Evolutionary conservation across 2,888 invertebrate genomes (phyloP), one percentile per base, ranked within the genome.

Genomic region (Herminia tarsipennalis): DNA sequence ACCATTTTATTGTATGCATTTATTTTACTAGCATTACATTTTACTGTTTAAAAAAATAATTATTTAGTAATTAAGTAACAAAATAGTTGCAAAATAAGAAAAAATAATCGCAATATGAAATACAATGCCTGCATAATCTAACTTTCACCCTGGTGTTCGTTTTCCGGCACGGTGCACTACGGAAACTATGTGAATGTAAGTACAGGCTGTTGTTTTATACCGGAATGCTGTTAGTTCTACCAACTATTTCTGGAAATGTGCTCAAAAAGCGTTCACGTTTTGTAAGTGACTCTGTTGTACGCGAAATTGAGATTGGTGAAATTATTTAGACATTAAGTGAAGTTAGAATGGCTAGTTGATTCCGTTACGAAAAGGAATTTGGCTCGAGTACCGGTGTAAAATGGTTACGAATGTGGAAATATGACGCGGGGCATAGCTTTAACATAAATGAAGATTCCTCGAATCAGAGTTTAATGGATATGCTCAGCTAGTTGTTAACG

Each of bases 221-320:
- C 32, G 45, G 49, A 58, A 55, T 44, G 40, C 34, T 25, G 46
- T 24, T 43, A 37, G 44, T 48, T 57, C 22, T 24, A 29, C 25
- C 33, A 34, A 61, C 52, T 62, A 62, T 56, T 58, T 42, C 56
- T 38, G 20, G 37, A 42, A 46, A 38, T 38, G 36, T 5, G 27
- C 29, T 34, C 36, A 27, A 45, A 51, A 56, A 28, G 38, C 40
- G 17, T 20, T 33, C 20, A 5, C 2, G 25, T 27, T 49, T 22
- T 6, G 18, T 16, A 34, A 5, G 25, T 32, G 18, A 28, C 13
- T 33, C 2, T 16, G 6, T 25, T 9, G 9, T 21, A 14, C 24
- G 14, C 20, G 21, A 38, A 45, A 32, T 21, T 21, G 21, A 44
- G 16, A 38, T 33, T 17, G 6, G 18, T 18, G 22, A 27, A 38